Conservation (phyloP, 2,113 vertebrate genomes). For the Salvelinus alpinus region DNA sequence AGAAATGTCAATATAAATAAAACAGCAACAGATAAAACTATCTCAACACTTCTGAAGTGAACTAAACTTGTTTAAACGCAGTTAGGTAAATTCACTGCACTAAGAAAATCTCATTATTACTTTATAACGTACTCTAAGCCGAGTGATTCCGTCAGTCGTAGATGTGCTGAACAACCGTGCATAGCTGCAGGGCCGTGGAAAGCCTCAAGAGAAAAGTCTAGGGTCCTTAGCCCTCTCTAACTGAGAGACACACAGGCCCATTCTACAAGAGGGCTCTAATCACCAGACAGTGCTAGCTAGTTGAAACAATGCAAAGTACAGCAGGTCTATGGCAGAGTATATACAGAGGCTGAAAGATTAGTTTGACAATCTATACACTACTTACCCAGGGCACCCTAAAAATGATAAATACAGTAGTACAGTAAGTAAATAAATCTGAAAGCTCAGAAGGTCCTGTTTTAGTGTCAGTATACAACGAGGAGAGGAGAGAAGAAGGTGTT, state of each 20-base stretch:
- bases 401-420: constrained; percentile 50
- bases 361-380: constrained; percentile 37
- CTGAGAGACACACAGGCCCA: constrained; percentile 11
- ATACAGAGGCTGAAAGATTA: constrained; percentile 23
- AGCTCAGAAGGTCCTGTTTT: neutral
- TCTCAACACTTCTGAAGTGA: constrained; percentile 66
- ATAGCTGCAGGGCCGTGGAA: constrained; percentile 48
- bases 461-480: no score
- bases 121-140: constrained; percentile 24
- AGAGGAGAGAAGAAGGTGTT: neutral
- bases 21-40: constrained; percentile 40
- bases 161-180: constrained; percentile 50
- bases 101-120: constrained; percentile 44
- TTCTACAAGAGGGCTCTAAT: constrained; percentile 7
- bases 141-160: constrained; percentile 27
- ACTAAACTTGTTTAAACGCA: constrained; percentile 53
- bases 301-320: constrained; percentile 35
- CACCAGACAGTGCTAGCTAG: constrained; percentile 27
- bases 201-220: constrained; percentile 40
- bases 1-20: constrained; percentile 29
- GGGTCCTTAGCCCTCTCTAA: constrained; percentile 12
- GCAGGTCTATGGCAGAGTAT: constrained; percentile 18
- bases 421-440: constrained; percentile 20
- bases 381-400: constrained; percentile 32
- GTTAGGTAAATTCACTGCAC: constrained; percentile 36